A percentile compares a stretch with the other conserved stretches of the same genome.
phyloP scores from a whole-genome alignment of 2,113 vertebrate genomes.

The Ageneiosus marmoratus region DNA sequence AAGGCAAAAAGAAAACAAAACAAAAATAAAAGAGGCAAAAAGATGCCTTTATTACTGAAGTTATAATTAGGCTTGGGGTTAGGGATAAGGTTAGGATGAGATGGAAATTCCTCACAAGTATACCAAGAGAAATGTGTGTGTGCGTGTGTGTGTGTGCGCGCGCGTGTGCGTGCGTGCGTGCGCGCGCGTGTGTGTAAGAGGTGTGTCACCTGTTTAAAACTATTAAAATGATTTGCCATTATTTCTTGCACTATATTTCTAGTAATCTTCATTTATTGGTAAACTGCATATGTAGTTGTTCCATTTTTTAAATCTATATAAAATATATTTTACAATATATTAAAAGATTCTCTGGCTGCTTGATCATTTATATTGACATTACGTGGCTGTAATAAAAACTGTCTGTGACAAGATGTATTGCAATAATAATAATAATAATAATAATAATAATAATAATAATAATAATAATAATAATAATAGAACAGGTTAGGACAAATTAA shows the following conservation, averaged over 20 bases:
- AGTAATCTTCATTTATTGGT: not conserved
- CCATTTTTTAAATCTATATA: too few species aligned
- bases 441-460: not conserved
- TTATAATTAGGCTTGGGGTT: not conserved
- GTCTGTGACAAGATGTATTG: not conserved
- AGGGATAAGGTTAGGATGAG: not conserved
- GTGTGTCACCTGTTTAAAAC: not conserved
- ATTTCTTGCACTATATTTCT: not conserved
- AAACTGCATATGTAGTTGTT: not conserved
- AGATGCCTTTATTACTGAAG: not conserved
- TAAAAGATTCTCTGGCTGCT: not conserved
- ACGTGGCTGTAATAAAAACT: not conserved
- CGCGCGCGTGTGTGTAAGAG: too few species aligned
- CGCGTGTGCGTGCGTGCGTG: too few species aligned
- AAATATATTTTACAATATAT: not conserved
- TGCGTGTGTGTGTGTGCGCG: not conserved
- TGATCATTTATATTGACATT: not conserved
- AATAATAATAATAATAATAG: not conserved
- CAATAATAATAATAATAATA: not conserved
- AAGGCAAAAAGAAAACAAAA: not conserved
- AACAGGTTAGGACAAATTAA: not conserved
- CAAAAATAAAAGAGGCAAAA: not conserved
- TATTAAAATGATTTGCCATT: not conserved
- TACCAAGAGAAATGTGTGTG: not conserved
- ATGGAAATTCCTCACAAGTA: not conserved